A percentile compares a stretch with the other conserved stretches of the same genome.
Evolutionary conservation across 1,140 invertebrate species (phyloP).

Genomic region (Marisa cornuarietis): DNA sequence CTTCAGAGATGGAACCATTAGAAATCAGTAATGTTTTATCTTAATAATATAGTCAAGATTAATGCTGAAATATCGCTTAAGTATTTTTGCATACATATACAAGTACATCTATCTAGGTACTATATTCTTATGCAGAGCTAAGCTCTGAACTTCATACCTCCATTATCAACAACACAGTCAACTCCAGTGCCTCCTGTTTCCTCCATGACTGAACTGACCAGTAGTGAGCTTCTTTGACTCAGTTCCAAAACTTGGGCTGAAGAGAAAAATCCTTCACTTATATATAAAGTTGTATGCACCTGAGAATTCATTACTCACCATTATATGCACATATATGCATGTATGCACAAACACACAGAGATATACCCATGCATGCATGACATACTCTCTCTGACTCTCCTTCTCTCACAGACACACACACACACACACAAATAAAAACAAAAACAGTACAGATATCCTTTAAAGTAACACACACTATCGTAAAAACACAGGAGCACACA

Average conservation of each 20-base stretch:
- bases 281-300: neutral
- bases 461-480: too few species aligned
- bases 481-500: too few species aligned
- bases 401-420: too few species aligned
- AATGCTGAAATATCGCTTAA: neutral
- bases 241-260: constrained; percentile 67
- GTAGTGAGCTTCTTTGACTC: constrained; percentile 55
- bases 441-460: too few species aligned
- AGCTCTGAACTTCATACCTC: constrained; percentile 46
- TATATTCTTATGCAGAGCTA: neutral
- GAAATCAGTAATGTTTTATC: neutral
- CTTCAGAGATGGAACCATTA: neutral
- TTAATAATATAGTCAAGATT: neutral
- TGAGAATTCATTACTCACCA: too few species aligned
- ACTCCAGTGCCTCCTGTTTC: constrained; percentile 69
- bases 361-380: neutral
- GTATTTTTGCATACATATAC: too few species aligned
- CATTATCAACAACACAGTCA: constrained; percentile 68
- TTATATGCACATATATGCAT: neutral
- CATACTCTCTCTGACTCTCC: too few species aligned
- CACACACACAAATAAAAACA: too few species aligned
- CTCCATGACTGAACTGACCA: constrained; percentile 66
- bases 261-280: constrained; percentile 12
- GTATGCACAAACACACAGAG: neutral
- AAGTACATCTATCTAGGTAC: too few species aligned